Conservation (phyloP, 1,140 invertebrate species). For the Cotesia vestalis region DNA sequence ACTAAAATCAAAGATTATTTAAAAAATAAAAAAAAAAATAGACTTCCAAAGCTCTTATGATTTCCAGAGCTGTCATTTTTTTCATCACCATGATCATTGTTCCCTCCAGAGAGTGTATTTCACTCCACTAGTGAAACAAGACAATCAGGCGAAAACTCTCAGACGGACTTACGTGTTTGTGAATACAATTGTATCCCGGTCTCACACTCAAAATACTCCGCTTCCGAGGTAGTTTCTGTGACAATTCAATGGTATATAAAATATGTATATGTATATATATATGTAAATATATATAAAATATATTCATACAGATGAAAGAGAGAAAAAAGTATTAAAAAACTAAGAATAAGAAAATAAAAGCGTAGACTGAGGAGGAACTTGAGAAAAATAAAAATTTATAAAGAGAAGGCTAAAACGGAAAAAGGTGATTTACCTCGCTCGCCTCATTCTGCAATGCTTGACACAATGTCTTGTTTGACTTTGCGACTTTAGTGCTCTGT, state of each 20-base stretch:
- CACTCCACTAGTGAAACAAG: constrained; percentile 33
- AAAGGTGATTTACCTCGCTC: constrained; percentile 50
- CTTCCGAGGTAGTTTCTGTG: constrained; percentile 58
- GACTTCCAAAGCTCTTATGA: constrained; percentile 40
- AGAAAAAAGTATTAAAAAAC: background rate
- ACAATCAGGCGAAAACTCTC: constrained; percentile 35
- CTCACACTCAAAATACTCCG: constrained; percentile 57
- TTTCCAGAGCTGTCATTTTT: constrained; percentile 11
- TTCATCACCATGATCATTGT: background rate
- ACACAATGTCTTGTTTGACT: constrained; percentile 44
- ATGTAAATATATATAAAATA: constrained; percentile 11
- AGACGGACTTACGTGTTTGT: constrained; percentile 60
- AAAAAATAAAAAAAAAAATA: too few relatives aligned
- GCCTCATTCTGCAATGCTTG: constrained; percentile 44
- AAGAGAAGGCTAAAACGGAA: background rate
- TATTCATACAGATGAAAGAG: background rate
- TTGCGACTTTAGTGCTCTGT: constrained; percentile 43
- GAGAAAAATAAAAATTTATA: too few relatives aligned
- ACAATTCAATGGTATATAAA: constrained; percentile 35
- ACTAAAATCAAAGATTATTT: constrained; percentile 44
- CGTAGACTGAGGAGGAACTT: too few relatives aligned
- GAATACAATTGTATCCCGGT: constrained; percentile 59
- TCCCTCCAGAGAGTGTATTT: constrained; percentile 8
- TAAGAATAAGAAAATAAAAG: constrained; percentile 17
- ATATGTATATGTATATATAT: constrained; percentile 20